Evolutionary conservation across 2,797 vertebrate species (phyloP).

Genomic region (Bradypodion ventrale): DNA sequence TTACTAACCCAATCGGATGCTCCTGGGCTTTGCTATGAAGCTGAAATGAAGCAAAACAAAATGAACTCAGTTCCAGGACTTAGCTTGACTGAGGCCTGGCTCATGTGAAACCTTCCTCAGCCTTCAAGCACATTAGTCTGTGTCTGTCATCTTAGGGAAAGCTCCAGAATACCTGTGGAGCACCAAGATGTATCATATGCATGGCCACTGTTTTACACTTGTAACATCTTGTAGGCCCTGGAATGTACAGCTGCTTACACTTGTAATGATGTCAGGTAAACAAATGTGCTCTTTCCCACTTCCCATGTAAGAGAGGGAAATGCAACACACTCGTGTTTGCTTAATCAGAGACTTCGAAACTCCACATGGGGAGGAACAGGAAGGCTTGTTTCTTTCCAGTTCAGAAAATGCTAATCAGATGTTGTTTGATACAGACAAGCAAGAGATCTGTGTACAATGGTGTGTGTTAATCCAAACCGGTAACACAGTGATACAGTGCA

Average conservation of each 20-base stretch:
- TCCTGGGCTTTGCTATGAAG: neutral
- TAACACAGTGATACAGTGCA: neutral
- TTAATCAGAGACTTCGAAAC: conserved; percentile 57
- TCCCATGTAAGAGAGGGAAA: conserved; percentile 53
- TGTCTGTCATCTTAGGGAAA: conserved; percentile 39
- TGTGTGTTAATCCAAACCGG: no score
- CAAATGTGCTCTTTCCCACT: conserved; percentile 55
- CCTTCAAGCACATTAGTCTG: neutral
- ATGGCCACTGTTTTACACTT: conserved; percentile 59
- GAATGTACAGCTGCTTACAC: conserved; percentile 68
- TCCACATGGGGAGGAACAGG: neutral
- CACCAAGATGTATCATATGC: conserved; percentile 52
- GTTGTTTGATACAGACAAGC: neutral
- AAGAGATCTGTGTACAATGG: neutral
- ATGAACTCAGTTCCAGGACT: neutral
- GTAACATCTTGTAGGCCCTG: conserved; percentile 65
- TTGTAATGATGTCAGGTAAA: conserved; percentile 68
- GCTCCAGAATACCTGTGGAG: conserved; percentile 54
- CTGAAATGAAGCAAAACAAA: neutral
- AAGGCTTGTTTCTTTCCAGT: neutral
- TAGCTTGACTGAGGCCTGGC: no score
- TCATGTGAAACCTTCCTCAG: neutral
- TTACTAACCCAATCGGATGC: neutral
- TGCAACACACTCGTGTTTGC: conserved; percentile 42
- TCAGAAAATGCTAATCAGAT: neutral